Evolutionary conservation across 2,888 invertebrate species (phyloP), one percentile per base, ranked within the genome.

Genomic region (Doris montereyensis): DNA sequence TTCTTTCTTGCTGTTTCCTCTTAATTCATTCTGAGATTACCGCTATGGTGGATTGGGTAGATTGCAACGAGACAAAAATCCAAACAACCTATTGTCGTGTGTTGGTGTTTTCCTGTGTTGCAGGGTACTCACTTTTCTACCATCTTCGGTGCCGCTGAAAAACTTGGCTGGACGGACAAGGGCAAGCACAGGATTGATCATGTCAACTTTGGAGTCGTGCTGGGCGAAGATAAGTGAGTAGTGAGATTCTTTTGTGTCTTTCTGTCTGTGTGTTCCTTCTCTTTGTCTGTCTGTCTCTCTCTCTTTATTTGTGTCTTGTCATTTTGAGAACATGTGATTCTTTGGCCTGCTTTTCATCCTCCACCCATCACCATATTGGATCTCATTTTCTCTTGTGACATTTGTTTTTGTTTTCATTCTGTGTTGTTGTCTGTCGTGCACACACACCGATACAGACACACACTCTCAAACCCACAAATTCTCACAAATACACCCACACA

Each of bases 151-250:
- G 95, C 94, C 52, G 97, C 96, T 0, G 93, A 94, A 85, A 93
- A 94, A 80, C 94, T 94, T 72, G 96, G 95, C 1, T 95, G 97
- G 88, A 92, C 95, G 13, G 93, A 94, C 85, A 94, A 94, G 4
- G 87, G 90, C 0, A 91, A 92, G 78, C 94, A 94, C 80, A 94
- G 95, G 79, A 92, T 97, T 0, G 97, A 98, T 91, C 97, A 97
- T 92, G 96, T 99, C 17, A 95, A 95, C 0, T 99, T 99, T 91
- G 99, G 99, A 17, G 96, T 99, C 5, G 99, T 99, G 0, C 93
- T 99, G 1, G 99, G 99, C 17, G 99, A 98, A 92, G 99, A 99
- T 92, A 97, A 92, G 92, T 82, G 62, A 82, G 82, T 82, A 10
- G 13, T 30, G 1, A 28, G 4, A 34, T 10, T 34, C 32, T 34